Percentiles rank a stretch among this genome's conserved stretches.
phyloP scores from a whole-genome alignment of 37 sponge, comb jelly and placozoan genomes.

The Hormiphora californensis region DNA sequence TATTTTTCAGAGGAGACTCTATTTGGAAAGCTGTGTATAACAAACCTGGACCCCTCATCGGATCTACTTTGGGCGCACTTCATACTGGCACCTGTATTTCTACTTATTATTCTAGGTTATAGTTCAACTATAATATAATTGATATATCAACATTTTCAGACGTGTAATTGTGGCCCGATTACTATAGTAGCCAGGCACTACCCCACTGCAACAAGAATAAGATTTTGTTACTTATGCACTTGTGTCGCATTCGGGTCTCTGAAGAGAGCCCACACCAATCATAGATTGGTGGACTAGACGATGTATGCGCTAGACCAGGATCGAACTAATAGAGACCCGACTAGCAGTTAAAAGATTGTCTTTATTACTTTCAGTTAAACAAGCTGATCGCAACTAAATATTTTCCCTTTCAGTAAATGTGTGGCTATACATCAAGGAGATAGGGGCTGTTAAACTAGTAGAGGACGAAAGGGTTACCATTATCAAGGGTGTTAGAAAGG shows the following conservation, averaged over 20 bases:
- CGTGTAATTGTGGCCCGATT: neutral
- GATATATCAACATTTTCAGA: no score
- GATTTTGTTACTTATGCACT: no score
- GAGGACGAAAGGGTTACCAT: neutral
- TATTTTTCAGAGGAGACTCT: neutral
- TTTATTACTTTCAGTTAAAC: no score
- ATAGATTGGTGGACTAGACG: no score
- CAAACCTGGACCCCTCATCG: neutral
- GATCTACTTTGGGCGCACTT: neutral
- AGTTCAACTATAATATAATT: no score
- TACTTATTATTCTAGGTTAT: neutral
- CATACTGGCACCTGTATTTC: neutral
- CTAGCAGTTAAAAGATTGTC: no score
- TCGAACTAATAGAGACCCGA: no score
- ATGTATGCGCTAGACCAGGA: no score
- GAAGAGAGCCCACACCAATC: no score
- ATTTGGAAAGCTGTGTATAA: slow-evolving; percentile 10
- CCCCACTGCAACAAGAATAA: no score
- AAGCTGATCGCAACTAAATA: no score
- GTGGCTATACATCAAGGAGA: neutral
- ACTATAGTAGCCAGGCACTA: neutral
- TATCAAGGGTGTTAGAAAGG: neutral
- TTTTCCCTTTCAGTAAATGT: neutral
- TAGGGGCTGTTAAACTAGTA: neutral
- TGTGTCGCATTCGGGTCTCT: no score